phyloP scores from a whole-genome alignment of 2,113 vertebrate genomes.

The Neodon shergylaensis region DNA sequence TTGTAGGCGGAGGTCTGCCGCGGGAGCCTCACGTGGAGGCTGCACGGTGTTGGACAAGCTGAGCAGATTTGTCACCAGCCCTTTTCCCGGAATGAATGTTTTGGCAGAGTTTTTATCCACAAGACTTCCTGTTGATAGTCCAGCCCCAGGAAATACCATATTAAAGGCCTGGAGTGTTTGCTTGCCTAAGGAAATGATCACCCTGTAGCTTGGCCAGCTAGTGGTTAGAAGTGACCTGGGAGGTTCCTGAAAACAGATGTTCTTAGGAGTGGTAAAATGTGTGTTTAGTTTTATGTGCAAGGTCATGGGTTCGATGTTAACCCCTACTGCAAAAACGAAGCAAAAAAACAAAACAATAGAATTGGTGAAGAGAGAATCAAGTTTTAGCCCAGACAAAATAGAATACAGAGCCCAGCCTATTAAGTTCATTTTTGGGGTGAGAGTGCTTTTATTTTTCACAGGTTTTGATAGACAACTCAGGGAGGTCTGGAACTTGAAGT shows the following conservation, averaged over 20 bases:
- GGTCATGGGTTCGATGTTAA: not conserved
- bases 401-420: not conserved
- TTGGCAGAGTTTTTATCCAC: slow-evolving; percentile 45
- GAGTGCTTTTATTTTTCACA: not conserved
- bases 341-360: not conserved
- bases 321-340: not conserved
- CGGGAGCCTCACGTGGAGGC: not conserved
- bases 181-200: slow-evolving; percentile 72
- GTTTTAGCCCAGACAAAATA: slow-evolving; percentile 20
- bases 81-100: slow-evolving; percentile 48
- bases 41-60: not conserved
- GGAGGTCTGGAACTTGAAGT: not conserved
- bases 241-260: slow-evolving; percentile 41
- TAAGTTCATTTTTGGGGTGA: not conserved
- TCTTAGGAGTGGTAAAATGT: not conserved
- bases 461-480: not conserved
- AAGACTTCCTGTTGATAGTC: slow-evolving; percentile 65
- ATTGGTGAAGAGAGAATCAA: not conserved
- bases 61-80: slow-evolving; percentile 1
- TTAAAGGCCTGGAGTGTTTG: slow-evolving; percentile 56
- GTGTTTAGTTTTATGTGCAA: not conserved
- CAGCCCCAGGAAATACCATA: slow-evolving; percentile 65
- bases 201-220: slow-evolving; percentile 53
- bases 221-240: slow-evolving; percentile 24
- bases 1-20: not conserved